Percentiles rank a stretch among this genome's conserved stretches.
Conservation (phyloP, 1,140 invertebrate genomes). For the Drepana arcuata region DNA sequence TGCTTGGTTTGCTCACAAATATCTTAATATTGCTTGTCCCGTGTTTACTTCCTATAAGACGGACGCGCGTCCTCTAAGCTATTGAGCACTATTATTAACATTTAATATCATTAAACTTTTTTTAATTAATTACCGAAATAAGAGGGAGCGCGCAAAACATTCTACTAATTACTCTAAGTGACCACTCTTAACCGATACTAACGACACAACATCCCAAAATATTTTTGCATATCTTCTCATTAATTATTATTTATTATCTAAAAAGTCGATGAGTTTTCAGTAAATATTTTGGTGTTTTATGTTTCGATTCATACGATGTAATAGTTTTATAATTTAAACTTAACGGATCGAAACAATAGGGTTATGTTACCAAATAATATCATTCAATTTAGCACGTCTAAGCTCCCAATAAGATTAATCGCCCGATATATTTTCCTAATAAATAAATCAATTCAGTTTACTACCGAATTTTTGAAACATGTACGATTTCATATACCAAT, state of each 20-base stretch:
- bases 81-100: conserved; percentile 65
- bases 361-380: conserved; percentile 10
- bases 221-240: conserved; percentile 40
- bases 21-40: conserved; percentile 59
- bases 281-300: conserved; percentile 65
- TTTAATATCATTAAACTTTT: conserved; percentile 44
- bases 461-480: conserved; percentile 20
- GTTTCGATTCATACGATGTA: conserved; percentile 58
- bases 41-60: conserved; percentile 47
- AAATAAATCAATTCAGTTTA: conserved; percentile 61
- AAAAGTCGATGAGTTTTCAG: conserved; percentile 65
- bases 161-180: conserved; percentile 18
- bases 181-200: conserved; percentile 38
- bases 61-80: conserved; percentile 42
- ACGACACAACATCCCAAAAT: conserved; percentile 63
- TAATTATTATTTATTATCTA: conserved; percentile 66
- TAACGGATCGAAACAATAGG: too few species aligned
- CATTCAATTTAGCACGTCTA: conserved; percentile 14
- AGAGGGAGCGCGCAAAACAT: conserved; percentile 20
- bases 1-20: conserved; percentile 49
- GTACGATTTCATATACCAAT: conserved; percentile 21
- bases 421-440: conserved; percentile 56
- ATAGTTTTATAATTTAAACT: too few species aligned
- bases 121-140: conserved; percentile 53
- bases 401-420: conserved; percentile 24